phyloP scores from a whole-genome alignment of 2,888 invertebrate species.

The Hirtodrosophila duncani region DNA sequence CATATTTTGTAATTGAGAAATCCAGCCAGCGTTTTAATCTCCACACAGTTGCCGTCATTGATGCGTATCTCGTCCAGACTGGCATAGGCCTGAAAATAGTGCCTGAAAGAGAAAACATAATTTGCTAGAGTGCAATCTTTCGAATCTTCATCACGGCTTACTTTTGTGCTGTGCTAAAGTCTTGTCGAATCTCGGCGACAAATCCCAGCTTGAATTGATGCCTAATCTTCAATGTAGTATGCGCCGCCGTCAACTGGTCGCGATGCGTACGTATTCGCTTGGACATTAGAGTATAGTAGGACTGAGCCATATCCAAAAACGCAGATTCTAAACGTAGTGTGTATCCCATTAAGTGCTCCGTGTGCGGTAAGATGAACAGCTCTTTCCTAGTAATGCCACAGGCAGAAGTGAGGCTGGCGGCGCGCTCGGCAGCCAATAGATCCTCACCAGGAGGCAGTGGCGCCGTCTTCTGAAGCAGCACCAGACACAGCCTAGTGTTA shows the following conservation, averaged over 20 bases:
- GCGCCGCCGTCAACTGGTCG: slow-evolving; percentile 93
- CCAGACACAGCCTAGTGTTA: slow-evolving; percentile 88
- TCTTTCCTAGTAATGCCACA: slow-evolving; percentile 95
- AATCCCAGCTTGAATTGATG: slow-evolving; percentile 99
- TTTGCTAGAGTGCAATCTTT: fast-evolving
- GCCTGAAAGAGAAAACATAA: slow-evolving; percentile 78
- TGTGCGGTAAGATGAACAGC: slow-evolving; percentile 93
- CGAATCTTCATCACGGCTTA: slow-evolving; percentile 64
- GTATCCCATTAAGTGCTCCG: slow-evolving; percentile 90
- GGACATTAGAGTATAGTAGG: slow-evolving; percentile 93
- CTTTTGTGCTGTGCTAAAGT: slow-evolving; percentile 90
- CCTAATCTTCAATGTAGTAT: slow-evolving; percentile 94
- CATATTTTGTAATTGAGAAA: slow-evolving; percentile 98
- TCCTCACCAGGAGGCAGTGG: slow-evolving; percentile 89
- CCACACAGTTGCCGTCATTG: slow-evolving; percentile 93
- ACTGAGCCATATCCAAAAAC: slow-evolving; percentile 94
- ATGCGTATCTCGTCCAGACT: slow-evolving; percentile 92
- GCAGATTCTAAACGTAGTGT: slow-evolving; percentile 91
- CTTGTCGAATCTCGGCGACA: slow-evolving; percentile 95
- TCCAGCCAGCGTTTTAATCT: slow-evolving; percentile 96
- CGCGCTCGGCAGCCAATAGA: slow-evolving; percentile 91
- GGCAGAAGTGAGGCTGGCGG: slow-evolving; percentile 91
- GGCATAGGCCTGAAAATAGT: slow-evolving; percentile 93
- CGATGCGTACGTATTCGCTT: slow-evolving; percentile 91
- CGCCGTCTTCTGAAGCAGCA: slow-evolving; percentile 91